Evolutionary conservation across 2,888 invertebrate species (phyloP).

Genomic region (Cephus pygmeus): DNA sequence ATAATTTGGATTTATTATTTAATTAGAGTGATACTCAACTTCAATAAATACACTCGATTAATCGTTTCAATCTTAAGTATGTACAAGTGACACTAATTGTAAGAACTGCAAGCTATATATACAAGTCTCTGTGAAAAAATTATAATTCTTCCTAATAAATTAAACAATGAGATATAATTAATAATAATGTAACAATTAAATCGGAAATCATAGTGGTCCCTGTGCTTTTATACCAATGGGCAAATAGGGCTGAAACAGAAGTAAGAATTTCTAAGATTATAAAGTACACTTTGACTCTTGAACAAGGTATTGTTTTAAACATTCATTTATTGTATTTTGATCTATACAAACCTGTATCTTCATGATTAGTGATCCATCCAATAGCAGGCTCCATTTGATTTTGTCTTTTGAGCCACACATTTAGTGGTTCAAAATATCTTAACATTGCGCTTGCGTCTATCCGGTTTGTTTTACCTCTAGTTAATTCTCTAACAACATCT

Average conservation of each 20-base stretch:
- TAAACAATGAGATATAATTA: neutral
- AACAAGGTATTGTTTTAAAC: neutral
- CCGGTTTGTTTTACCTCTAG: conserved; percentile 76
- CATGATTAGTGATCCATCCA: conserved; percentile 79
- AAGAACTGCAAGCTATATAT: neutral
- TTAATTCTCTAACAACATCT: conserved; percentile 79
- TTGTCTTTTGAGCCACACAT: conserved; percentile 81
- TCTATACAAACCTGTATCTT: conserved; percentile 74
- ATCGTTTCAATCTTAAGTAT: neutral
- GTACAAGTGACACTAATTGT: neutral
- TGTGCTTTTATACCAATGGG: conserved; percentile 53
- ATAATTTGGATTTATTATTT: neutral
- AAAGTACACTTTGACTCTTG: conserved; percentile 29
- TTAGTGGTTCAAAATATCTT: conserved; percentile 84
- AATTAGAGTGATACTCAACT: neutral
- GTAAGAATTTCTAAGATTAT: conserved; percentile 42
- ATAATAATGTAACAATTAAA: neutral
- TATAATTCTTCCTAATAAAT: neutral
- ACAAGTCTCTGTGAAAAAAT: neutral
- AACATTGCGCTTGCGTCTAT: conserved; percentile 82
- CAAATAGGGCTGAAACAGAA: conserved; percentile 59
- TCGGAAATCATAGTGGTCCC: neutral
- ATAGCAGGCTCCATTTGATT: conserved; percentile 78
- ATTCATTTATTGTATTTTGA: conserved; percentile 42
- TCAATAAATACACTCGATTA: neutral